A percentile compares a stretch with the other conserved stretches of the same genome.
phyloP scores from a whole-genome alignment of 2,113 vertebrate species.

The Phasianus colchicus region DNA sequence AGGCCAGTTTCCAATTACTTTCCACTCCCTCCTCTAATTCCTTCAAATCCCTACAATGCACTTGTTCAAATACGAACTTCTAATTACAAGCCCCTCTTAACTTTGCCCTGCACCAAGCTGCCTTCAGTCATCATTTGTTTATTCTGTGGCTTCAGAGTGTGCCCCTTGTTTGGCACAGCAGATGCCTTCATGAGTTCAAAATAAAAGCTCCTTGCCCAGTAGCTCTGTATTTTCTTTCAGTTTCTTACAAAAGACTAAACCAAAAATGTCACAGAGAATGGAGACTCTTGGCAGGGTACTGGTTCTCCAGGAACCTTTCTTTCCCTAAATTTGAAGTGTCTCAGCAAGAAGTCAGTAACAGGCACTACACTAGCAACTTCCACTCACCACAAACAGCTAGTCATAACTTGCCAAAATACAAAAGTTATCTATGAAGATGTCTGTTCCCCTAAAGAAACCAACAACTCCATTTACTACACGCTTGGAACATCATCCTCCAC shows the following conservation, averaged over 20 bases:
- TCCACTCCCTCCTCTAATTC: background rate
- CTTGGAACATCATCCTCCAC: background rate
- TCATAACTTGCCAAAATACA: slow-evolving; percentile 3
- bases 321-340: background rate
- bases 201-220: background rate
- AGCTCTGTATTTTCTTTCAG: background rate
- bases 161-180: background rate
- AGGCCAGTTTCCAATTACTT: background rate
- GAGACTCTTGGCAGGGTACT: background rate
- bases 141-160: background rate
- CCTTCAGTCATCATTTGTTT: background rate
- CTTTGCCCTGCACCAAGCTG: background rate
- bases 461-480: background rate
- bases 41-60: background rate
- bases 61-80: background rate
- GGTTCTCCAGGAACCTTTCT: background rate
- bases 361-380: background rate
- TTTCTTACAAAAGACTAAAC: background rate
- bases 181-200: background rate
- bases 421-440: background rate
- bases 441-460: background rate
- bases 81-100: background rate
- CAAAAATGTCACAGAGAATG: background rate
- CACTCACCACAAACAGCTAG: background rate
- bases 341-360: background rate